phyloP scores from a whole-genome alignment of 2,113 vertebrate species.

The Cercopithecus mona region DNA sequence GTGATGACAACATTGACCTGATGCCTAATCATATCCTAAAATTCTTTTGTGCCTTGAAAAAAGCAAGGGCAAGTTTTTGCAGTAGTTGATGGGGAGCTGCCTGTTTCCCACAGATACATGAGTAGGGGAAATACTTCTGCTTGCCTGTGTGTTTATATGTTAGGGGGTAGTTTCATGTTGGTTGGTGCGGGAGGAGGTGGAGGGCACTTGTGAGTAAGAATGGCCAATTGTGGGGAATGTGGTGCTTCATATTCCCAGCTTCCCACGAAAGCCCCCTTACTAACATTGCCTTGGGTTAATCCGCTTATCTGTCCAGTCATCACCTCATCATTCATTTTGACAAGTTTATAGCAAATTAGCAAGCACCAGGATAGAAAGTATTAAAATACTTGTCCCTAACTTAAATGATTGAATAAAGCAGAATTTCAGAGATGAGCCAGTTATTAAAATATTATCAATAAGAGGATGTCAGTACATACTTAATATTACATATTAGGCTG shows the following conservation, averaged over 20 bases:
- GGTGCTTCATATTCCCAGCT: neutral
- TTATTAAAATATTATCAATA: neutral
- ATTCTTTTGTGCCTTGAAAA: neutral
- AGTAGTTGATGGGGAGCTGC: neutral
- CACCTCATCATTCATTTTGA: neutral
- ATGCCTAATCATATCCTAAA: neutral
- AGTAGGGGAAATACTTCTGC: no score
- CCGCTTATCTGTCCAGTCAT: neutral
- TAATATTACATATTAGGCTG: neutral
- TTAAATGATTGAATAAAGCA: neutral
- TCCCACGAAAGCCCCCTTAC: neutral
- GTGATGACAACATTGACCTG: neutral
- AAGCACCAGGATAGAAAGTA: neutral
- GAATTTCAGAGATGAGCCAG: neutral
- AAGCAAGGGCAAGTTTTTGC: neutral
- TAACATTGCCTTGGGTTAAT: neutral
- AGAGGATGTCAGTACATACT: neutral
- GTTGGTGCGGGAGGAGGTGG: fast-evolving
- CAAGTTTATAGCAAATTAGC: neutral
- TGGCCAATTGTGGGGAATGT: neutral
- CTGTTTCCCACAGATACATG: neutral
- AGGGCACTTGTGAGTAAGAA: no score
- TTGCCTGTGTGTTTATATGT: fast-evolving
- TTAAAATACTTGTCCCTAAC: neutral
- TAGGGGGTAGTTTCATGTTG: neutral